Conservation (phyloP, 2,113 vertebrate species). For the Mormyrus iriodes region DNA sequence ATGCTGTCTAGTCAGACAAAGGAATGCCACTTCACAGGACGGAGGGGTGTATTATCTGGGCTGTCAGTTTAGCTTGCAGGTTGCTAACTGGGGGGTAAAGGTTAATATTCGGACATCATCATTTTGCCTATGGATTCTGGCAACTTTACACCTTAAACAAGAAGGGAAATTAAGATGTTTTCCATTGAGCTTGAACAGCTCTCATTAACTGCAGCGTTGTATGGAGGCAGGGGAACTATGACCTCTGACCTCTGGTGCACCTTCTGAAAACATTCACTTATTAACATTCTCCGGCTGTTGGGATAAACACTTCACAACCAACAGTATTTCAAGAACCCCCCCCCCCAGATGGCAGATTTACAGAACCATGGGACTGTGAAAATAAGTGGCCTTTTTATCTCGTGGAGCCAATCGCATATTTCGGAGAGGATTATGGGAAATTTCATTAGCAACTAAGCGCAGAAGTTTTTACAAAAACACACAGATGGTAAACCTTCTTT, state of each 20-base stretch:
- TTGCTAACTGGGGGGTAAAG: background rate
- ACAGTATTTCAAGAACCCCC: background rate
- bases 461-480: background rate
- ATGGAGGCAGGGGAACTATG: background rate
- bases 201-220: background rate
- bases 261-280: background rate
- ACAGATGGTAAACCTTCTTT: background rate
- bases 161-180: background rate
- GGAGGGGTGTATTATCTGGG: background rate
- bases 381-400: background rate
- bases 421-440: background rate
- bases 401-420: background rate
- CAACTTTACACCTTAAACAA: background rate
- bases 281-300: slow-evolving; percentile 8
- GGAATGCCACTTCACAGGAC: background rate
- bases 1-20: background rate
- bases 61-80: background rate
- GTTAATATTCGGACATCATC: background rate
- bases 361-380: background rate
- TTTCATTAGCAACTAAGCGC: background rate
- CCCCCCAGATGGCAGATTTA: background rate
- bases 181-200: too few relatives aligned
- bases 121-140: background rate
- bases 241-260: background rate
- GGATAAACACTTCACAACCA: background rate